phyloP scores from a whole-genome alignment of 2,797 vertebrate genomes.

The Adelosebastes latens region DNA sequence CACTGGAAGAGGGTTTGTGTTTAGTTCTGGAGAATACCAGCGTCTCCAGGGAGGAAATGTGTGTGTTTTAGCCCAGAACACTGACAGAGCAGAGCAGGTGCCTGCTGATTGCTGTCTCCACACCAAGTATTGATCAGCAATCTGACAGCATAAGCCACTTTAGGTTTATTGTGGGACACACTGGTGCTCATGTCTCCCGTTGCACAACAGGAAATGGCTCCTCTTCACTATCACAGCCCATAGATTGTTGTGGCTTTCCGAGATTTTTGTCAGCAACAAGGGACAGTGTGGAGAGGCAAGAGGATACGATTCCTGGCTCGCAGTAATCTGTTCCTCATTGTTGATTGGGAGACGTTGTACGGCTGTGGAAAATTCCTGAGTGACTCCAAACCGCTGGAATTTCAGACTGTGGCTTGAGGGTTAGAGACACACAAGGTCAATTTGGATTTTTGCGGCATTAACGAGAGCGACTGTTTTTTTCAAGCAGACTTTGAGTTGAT shows the following conservation, averaged over 20 bases:
- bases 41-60: conserved; percentile 3
- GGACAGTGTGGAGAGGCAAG: conserved; percentile 68
- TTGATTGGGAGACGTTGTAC: conserved; percentile 81
- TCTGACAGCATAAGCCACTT: background rate
- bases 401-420: conserved; percentile 83
- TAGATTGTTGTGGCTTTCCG: conserved; percentile 62
- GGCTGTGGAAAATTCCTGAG: conserved; percentile 84
- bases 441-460: conserved; percentile 77
- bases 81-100: conserved; percentile 5
- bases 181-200: conserved; percentile 18
- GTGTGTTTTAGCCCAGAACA: conserved; percentile 4
- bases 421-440: conserved; percentile 81
- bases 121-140: background rate
- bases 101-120: background rate
- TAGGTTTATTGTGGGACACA: conserved; percentile 2
- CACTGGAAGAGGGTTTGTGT: conserved; percentile 24
- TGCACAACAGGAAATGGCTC: conserved; percentile 66
- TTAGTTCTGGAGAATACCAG: conserved; percentile 26
- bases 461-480: conserved; percentile 67
- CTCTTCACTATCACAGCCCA: conserved; percentile 41
- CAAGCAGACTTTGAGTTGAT: conserved; percentile 55
- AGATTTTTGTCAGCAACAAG: conserved; percentile 69
- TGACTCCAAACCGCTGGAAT: conserved; percentile 84
- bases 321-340: conserved; percentile 83
- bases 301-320: conserved; percentile 76